Evolutionary conservation across 2,113 vertebrate genomes (phyloP).

Genomic region (Phrynosoma blainvillii): DNA sequence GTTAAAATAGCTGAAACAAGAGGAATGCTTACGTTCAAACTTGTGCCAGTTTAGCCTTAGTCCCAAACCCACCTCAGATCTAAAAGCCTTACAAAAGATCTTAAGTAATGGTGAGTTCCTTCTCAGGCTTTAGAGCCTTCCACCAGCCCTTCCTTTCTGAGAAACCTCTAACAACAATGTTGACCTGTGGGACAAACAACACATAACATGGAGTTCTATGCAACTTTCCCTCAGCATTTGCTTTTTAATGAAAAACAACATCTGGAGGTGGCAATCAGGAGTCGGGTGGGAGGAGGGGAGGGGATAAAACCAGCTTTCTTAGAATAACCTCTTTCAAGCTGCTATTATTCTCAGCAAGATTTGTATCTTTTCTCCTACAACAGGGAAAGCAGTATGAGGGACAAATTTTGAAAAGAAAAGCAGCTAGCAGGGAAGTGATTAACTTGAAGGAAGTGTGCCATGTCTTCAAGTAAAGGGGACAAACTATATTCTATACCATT

Average conservation of each 20-base stretch:
- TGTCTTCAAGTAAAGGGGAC: neutral
- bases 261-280: neutral
- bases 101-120: neutral
- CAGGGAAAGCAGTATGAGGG: neutral
- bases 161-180: neutral
- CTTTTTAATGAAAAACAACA: neutral
- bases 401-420: neutral
- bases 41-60: neutral
- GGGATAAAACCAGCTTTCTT: neutral
- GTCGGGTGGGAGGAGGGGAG: neutral
- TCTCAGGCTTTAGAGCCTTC: neutral
- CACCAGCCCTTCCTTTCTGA: neutral
- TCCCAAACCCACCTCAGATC: neutral
- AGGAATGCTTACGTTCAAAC: neutral
- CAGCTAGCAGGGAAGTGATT: neutral
- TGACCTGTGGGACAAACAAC: neutral
- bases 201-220: neutral
- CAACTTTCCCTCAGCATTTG: neutral
- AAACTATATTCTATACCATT: neutral
- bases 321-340: neutral
- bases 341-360: neutral
- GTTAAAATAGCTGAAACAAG: neutral
- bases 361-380: neutral
- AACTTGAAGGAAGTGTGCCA: neutral
- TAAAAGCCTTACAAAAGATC: neutral